Evolutionary conservation across 2,888 invertebrate species (phyloP), one percentile per base, ranked within the genome.

Genomic region (Catocala sponsa): DNA sequence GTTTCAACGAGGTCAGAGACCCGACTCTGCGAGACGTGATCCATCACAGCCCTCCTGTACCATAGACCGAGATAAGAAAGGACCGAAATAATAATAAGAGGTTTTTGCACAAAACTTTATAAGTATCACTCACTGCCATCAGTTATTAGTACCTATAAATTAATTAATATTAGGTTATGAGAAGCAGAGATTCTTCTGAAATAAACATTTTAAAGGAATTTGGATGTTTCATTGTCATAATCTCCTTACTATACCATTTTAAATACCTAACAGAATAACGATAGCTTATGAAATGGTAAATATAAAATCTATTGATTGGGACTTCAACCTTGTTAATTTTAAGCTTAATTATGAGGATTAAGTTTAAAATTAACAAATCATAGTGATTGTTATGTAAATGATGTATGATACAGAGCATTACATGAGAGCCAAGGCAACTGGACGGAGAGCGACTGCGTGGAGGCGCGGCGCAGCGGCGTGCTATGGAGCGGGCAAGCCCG

Each of bases 401-500:
- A 44, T 13, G 6, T 63, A 44, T 67, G 41, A 55, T 54, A 59
- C 84, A 93, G 92, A 78, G 89, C 93, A 12, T 81, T 93, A 71
- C 89, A 93, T 84, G 90, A 89, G 77, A 91, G 85, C 73, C 88
- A 89, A 68, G 94, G 94, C 71, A 94, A 94, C 82, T 94, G 94
- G 94, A 93, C 92, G 44, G 94, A 92, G 80, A 82, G 71, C 59
- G 93, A 93, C 13, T 94, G 94, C 71, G 72, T 77, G 65, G 89
- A 87, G 65, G 91, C 92, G 42, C 91, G 95, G 41, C 93, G 91
- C 52, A 82, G 85, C 38, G 95, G 95, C 57, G 90, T 95, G 63
- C 88, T 97, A 78, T 95, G 95, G 87, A 91, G 95, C 79, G 94
- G 95, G 65, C 96, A 97, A 85, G 95, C 95, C 57, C 95, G 96